These are phyloP conservation scores for Myoxocephalus aenaeus DNA, from an alignment of 2,797 vertebrate species.

Conservation along the genomic window DNA sequence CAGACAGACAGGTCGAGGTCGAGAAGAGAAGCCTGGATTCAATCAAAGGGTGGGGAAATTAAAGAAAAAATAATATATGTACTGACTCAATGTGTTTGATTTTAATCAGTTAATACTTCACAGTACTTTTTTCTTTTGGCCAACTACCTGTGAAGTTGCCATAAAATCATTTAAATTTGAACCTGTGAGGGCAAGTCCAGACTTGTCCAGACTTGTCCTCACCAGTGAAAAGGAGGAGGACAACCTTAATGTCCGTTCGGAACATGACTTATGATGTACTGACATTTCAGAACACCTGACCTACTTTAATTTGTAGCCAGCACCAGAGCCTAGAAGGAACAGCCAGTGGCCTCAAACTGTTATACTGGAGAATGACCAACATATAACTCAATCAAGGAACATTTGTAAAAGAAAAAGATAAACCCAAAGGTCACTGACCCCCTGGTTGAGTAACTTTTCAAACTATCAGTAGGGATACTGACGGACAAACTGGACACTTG, in stretches of 20 bases:
- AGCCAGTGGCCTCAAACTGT: background rate
- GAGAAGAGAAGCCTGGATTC: background rate
- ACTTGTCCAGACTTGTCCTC: constrained; percentile 59
- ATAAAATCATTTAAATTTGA: constrained; percentile 2
- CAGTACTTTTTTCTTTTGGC: background rate
- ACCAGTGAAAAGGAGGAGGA: background rate
- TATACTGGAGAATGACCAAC: background rate
- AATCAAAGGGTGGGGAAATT: background rate
- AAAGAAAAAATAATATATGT: too few relatives aligned
- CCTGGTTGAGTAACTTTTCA: constrained; percentile 1
- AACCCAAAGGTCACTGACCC: constrained; percentile 1
- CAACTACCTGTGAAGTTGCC: background rate
- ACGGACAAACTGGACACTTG: background rate
- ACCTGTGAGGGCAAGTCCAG: constrained; percentile 41
- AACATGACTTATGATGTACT: constrained; percentile 41
- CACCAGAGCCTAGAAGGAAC: background rate
- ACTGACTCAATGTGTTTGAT: too few relatives aligned
- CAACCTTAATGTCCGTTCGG: constrained; percentile 38
- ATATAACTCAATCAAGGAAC: background rate
- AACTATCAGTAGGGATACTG: constrained; percentile 10
- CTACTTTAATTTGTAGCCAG: constrained; percentile 25
- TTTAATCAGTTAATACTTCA: background rate
- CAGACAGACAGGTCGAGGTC: constrained; percentile 12
- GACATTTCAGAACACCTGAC: constrained; percentile 50
- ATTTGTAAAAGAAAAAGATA: background rate